These are phyloP conservation scores for Aleadryas rufinucha DNA, from an alignment of 2,113 vertebrate species.

Conservation along the genomic window DNA sequence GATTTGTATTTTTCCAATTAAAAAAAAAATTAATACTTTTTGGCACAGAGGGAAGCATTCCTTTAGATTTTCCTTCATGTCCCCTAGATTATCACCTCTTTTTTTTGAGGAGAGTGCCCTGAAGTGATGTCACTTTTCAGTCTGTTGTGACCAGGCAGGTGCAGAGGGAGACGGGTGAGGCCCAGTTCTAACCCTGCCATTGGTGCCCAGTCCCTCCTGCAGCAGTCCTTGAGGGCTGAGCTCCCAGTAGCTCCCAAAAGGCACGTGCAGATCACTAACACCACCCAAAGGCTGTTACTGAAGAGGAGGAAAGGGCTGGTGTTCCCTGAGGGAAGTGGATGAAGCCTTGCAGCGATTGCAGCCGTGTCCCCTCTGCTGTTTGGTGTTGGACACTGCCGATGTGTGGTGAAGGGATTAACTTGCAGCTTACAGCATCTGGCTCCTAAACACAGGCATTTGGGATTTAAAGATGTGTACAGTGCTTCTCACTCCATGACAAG, in stretches of 20 bases:
- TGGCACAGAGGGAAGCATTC: neutral
- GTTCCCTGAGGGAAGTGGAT: neutral
- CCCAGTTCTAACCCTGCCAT: neutral
- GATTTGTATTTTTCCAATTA: neutral
- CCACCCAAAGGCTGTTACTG: too few species aligned
- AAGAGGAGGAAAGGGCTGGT: neutral
- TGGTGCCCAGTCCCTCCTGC: neutral
- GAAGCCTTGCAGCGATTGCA: neutral
- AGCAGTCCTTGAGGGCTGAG: neutral
- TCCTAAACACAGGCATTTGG: fast-evolving
- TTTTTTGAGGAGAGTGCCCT: neutral
- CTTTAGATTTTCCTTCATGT: neutral
- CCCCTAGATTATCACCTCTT: neutral
- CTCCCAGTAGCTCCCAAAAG: neutral
- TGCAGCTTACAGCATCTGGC: neutral
- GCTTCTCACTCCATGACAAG: neutral
- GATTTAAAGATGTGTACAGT: neutral
- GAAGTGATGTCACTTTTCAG: neutral
- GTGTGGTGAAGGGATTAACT: neutral
- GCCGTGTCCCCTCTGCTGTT: neutral
- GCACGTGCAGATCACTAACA: fast-evolving
- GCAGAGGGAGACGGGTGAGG: neutral
- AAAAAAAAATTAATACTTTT: neutral
- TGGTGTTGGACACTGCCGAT: neutral
- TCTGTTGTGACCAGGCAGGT: neutral